phyloP scores from a whole-genome alignment of 2,888 invertebrate genomes.

The Hydrotaea diabolus region DNA sequence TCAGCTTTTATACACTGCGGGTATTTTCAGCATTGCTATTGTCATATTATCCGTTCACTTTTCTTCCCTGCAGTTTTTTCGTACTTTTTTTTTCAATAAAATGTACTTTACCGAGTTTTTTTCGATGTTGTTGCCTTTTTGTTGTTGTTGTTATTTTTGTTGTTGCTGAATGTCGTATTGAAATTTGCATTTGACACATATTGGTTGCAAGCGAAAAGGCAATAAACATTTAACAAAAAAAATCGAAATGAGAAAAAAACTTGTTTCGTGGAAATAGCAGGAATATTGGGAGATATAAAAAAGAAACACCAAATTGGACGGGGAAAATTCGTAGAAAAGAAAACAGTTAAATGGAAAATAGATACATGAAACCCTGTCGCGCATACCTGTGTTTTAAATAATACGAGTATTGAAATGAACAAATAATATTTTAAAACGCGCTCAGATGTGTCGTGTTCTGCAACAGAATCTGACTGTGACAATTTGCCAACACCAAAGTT shows the following conservation, averaged over 20 bases:
- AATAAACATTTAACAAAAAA: conserved; percentile 47
- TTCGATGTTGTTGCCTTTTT: not conserved
- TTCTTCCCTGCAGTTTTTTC: not conserved
- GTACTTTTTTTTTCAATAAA: not conserved
- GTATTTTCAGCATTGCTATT: conserved; percentile 55
- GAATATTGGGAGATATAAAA: conserved; percentile 11
- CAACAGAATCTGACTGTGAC: too few relatives aligned
- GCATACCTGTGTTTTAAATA: too few relatives aligned
- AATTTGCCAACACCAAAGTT: too few relatives aligned
- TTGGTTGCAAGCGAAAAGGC: conserved; percentile 58
- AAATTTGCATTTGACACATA: conserved; percentile 68
- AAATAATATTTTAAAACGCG: too few relatives aligned
- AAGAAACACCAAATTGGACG: not conserved
- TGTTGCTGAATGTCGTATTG: too few relatives aligned
- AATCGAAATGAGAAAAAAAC: conserved; percentile 15
- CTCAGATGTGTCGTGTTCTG: too few relatives aligned
- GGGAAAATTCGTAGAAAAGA: too few relatives aligned
- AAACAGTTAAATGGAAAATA: too few relatives aligned
- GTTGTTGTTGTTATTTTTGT: too few relatives aligned
- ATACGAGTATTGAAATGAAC: too few relatives aligned
- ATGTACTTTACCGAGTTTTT: not conserved
- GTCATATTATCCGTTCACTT: conserved; percentile 56
- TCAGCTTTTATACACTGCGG: conserved; percentile 55
- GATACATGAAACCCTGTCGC: too few relatives aligned
- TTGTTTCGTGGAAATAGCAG: not conserved